These are phyloP conservation scores for Glossosoma conforme DNA, from an alignment of 1,140 invertebrate species.

Conservation along the genomic window DNA sequence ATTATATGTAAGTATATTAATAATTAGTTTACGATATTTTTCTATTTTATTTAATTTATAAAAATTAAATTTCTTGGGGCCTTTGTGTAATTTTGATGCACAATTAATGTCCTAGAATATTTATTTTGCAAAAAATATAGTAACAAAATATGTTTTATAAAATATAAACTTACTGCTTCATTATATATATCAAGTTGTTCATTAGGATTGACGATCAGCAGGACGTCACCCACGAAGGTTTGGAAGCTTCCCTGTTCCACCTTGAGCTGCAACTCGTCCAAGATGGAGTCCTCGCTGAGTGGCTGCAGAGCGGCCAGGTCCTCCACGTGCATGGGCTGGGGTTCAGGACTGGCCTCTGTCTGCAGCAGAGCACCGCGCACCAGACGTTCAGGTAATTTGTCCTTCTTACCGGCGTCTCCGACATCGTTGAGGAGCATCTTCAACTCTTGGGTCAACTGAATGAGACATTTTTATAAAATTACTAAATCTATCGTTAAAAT, in stretches of 20 bases:
- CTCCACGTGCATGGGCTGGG: conserved; percentile 73
- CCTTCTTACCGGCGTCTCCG: conserved; percentile 37
- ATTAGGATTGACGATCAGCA: conserved; percentile 85
- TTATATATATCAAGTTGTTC: conserved; percentile 63
- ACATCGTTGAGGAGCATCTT: conserved; percentile 53
- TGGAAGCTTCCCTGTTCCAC: conserved; percentile 69
- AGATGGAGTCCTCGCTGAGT: conserved; percentile 72
- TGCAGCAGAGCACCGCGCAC: conserved; percentile 60
- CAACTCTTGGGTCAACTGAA: conserved; percentile 55
- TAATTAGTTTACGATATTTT: no score
- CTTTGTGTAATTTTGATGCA: no score
- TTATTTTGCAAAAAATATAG: no score
- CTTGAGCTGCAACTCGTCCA: conserved; percentile 68
- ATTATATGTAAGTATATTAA: no score
- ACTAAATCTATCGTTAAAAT: no score
- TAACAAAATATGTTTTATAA: no score
- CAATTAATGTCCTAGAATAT: no score
- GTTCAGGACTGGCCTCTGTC: conserved; percentile 45
- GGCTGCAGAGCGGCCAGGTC: conserved; percentile 79
- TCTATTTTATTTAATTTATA: no score
- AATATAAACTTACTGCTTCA: conserved; percentile 60
- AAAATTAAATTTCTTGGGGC: no score
- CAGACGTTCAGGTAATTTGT: conserved; percentile 54
- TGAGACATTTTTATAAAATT: no score
- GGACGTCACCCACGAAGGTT: conserved; percentile 85